Conservation (phyloP, 2,113 vertebrate species). For the Gallinago jamesoni region DNA sequence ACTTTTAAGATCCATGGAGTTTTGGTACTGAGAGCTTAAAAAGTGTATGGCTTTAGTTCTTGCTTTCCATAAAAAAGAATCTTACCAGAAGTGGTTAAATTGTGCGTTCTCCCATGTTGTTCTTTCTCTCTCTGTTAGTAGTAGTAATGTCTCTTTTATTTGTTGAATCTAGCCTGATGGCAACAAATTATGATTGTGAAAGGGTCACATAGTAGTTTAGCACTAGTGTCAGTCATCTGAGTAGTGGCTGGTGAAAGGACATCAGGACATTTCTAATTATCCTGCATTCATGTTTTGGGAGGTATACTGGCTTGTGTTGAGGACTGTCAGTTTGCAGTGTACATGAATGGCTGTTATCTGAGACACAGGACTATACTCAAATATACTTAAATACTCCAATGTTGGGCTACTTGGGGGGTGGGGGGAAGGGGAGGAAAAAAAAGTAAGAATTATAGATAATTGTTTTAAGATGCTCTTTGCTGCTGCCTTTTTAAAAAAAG, state of each 20-base stretch:
- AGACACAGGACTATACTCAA: neutral
- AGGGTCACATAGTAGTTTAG: neutral
- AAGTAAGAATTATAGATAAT: neutral
- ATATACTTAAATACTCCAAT: neutral
- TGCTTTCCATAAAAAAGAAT: neutral
- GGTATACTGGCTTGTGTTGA: neutral
- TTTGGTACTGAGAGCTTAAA: neutral
- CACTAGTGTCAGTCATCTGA: neutral
- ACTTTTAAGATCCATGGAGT: neutral
- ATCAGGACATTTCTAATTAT: neutral
- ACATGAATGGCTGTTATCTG: neutral
- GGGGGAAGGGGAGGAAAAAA: too few relatives aligned
- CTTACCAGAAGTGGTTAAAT: neutral
- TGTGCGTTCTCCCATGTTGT: neutral
- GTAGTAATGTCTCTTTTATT: neutral
- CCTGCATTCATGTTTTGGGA: neutral
- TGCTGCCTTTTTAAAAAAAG: neutral
- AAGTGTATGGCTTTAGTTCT: neutral
- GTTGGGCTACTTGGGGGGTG: fast-evolving
- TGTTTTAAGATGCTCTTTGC: neutral
- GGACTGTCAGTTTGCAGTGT: neutral
- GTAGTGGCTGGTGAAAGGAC: neutral
- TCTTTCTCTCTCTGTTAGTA: neutral
- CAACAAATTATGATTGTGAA: neutral
- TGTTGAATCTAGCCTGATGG: neutral